Base-by-base conservation (phyloP, 1,140 invertebrate species). In the Drosophila kurseongensis region DNA sequence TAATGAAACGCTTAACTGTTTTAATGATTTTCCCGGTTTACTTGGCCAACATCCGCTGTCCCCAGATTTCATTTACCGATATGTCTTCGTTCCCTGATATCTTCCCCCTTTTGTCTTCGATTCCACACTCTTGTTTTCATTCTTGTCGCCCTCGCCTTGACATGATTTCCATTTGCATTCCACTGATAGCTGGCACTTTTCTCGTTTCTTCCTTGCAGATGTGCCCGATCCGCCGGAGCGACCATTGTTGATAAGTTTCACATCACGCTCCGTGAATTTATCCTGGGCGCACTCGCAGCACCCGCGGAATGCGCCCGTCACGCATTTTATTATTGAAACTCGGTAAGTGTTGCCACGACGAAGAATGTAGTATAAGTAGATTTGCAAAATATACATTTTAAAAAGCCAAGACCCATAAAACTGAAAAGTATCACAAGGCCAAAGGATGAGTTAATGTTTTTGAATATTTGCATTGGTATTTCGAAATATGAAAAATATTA, bases 231-330 rank as follows among this genome's bases (percentile, higher is more conserved):
- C 95, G 57, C 96, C 96, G 56, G 95, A 95, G 73, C 93, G 95
- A 58, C 96, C 96, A 52, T 93, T 96, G 74, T 94, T 96, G 85
- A 94, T 94, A 91, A 94, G 93, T 85, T 96, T 96, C 91, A 96
- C 95, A 44, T 96, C 96, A 58, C 93, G 95, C 65, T 94, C 95
- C 16, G 95, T 96, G 79, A 96, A 96, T 91, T 93, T 96, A 75
- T 96, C 95, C 40, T 96, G 96, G 96, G 95, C 95, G 47, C 94
- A 95, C 32, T 95, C 95, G 56, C 94, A 94, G 75, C 94, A 96
- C 92, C 94, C 94, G 57, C 95, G 96, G 90, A 94, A 95, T 93
- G 95, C 94, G 83, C 94, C 94, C 60, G 95, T 96, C 81, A 94
- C 93, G 68, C 94, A 96, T 93, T 96, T 96, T 91, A 94, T 96